Evolutionary conservation across 2,888 invertebrate species (phyloP), one percentile per base, ranked within the genome.

Genomic region (Antitype chi): DNA sequence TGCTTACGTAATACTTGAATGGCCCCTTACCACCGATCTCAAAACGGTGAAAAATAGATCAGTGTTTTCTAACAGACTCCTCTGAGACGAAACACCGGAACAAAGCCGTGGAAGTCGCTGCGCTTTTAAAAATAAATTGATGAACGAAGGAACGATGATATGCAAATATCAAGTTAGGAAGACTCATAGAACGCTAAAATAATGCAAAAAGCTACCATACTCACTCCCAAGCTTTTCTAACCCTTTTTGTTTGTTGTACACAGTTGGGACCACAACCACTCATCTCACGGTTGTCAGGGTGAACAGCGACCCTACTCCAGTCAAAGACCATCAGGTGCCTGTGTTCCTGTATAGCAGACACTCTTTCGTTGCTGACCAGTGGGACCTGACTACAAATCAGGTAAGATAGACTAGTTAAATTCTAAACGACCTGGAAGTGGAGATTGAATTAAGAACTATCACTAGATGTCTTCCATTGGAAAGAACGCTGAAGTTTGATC

Each of bases 351-450:
- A 97, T 92, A 97, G 97, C 89, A 95, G 97, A 70, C 97, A 97
- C 82, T 97, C 97, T 66, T 97, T 97, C 90, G 97, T 97, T 57
- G 96, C 97, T 0, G 97, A 98, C 89, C 98, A 98, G 88, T 98
- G 98, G 98, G 98, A 98, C 93, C 97, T 98, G 74, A 98, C 98
- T 28, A 98, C 98, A 1, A 98, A 98, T 89, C 98, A 98, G 97
- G 98, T 98, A 82, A 90, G 91, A 86, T 20, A 32, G 15, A 13
- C 2, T 68, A 20, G 25, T 11, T 25, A 25, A 15, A 28, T 4
- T 52, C 28, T 47, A 17, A 52, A 15, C 20, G 8, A 13, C 23
- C 25, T 23, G 28, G 23, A 49, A 28, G 0, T 49, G 2, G 23
- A 3, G 13, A 23, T 70, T 67, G 13, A 20, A 6, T 38, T 38